A percentile compares a stretch with the other conserved stretches of the same genome.
These are phyloP conservation scores for Eutrigla gurnardus DNA, from an alignment of 2,797 vertebrate genomes.

Conservation along the genomic window DNA sequence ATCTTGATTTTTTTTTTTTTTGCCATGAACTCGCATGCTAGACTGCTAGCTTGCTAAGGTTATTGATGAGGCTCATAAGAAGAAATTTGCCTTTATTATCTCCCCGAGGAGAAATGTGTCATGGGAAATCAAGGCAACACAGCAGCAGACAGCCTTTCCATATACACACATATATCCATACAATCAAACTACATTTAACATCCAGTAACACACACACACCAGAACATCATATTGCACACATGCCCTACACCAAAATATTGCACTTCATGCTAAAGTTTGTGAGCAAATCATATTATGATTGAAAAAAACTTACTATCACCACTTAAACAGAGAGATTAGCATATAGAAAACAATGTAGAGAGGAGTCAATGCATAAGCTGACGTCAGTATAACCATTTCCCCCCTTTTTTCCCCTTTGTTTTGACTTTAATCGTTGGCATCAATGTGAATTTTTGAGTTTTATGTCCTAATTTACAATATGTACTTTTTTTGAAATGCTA, in stretches of 20 bases:
- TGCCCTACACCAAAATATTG: not conserved
- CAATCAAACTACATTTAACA: not conserved
- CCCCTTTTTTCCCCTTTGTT: not conserved
- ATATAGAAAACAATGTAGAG: not conserved
- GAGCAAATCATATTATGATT: not conserved
- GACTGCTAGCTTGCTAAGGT: not conserved
- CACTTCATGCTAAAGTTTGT: not conserved
- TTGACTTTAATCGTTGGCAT: not conserved
- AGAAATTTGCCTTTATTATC: too few relatives aligned
- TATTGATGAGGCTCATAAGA: too few relatives aligned
- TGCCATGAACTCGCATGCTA: not conserved
- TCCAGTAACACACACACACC: not conserved
- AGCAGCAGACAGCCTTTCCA: not conserved
- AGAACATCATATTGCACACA: not conserved
- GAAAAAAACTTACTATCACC: not conserved
- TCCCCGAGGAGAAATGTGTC: too few relatives aligned
- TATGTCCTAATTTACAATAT: not conserved
- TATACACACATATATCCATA: not conserved
- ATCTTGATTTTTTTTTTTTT: too few relatives aligned
- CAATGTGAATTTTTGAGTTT: not conserved
- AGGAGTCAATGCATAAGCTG: not conserved
- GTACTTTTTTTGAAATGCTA: not conserved
- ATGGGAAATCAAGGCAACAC: too few relatives aligned
- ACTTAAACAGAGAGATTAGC: not conserved
- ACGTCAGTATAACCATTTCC: too few relatives aligned